A percentile compares a stretch with the other conserved stretches of the same genome.
These are phyloP conservation scores for Microhierax caerulescens DNA, from an alignment of 2,797 vertebrate species.

Conservation along the genomic window DNA sequence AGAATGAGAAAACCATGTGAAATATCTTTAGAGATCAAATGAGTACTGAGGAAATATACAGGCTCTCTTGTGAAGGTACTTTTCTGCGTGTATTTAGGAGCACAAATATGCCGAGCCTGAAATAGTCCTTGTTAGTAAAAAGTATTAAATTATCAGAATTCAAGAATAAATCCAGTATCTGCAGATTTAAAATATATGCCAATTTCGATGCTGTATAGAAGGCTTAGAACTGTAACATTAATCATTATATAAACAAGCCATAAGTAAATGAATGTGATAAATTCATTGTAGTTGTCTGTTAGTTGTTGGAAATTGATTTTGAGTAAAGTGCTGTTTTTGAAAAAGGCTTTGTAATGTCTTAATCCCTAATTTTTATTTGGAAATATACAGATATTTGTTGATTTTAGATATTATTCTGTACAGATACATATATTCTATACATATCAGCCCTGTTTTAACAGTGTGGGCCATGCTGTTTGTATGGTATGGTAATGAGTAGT, in stretches of 20 bases:
- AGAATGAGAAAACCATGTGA: not conserved
- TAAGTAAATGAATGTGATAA: not conserved
- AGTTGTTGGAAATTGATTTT: not conserved
- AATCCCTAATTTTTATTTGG: not conserved
- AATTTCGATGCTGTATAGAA: not conserved
- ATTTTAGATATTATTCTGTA: not conserved
- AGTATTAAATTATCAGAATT: not conserved
- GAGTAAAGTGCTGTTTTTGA: not conserved
- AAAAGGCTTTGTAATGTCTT: not conserved
- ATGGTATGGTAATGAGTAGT: not conserved
- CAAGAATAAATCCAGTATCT: not conserved
- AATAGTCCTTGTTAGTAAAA: not conserved
- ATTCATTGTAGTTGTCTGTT: not conserved
- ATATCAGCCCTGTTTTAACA: not conserved
- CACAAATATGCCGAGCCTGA: not conserved
- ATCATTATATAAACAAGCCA: not conserved
- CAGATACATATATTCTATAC: no score
- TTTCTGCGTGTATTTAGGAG: not conserved
- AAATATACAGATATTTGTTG: not conserved
- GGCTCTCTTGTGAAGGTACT: not conserved
- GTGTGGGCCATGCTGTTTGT: not conserved
- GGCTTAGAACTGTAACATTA: not conserved
- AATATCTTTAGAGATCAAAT: not conserved
- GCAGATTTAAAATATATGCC: not conserved
- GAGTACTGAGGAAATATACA: not conserved